Evolutionary conservation across 2,797 vertebrate species (phyloP).

Genomic region (Danio choprae): DNA sequence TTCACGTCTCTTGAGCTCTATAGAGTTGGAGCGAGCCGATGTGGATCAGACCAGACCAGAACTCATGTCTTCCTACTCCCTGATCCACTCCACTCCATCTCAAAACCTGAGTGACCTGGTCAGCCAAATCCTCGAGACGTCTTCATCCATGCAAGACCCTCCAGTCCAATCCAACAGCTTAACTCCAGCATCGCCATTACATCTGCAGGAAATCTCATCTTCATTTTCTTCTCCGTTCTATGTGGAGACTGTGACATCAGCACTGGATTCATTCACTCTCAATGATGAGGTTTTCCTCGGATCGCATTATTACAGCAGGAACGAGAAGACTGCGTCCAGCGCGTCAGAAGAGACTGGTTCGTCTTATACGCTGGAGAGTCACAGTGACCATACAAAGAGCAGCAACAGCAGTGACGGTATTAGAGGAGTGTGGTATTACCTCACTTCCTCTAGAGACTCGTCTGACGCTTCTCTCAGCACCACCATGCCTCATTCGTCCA

Average conservation of each 20-base stretch:
- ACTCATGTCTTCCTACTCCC: slow-evolving; percentile 28
- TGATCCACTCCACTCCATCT: slow-evolving; percentile 57
- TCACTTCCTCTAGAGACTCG: slow-evolving; percentile 55
- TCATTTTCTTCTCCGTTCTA: slow-evolving; percentile 41
- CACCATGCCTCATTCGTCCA: slow-evolving; percentile 48
- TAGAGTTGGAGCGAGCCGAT: slow-evolving; percentile 58
- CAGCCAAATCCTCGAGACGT: slow-evolving; percentile 44
- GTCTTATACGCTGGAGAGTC: not conserved
- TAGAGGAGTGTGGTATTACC: slow-evolving; percentile 67
- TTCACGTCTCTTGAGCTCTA: slow-evolving; percentile 30
- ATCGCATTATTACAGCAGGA: not conserved
- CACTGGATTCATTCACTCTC: slow-evolving; percentile 52
- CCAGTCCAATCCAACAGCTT: slow-evolving; percentile 12
- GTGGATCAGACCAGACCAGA: slow-evolving; percentile 53
- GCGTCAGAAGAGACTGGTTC: not conserved
- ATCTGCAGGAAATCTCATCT: not conserved
- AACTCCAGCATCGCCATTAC: slow-evolving; percentile 10
- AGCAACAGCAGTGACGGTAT: slow-evolving; percentile 58
- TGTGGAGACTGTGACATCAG: slow-evolving; percentile 45
- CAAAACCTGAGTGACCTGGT: slow-evolving; percentile 46
- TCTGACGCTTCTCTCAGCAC: slow-evolving; percentile 48
- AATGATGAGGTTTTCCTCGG: slow-evolving; percentile 60
- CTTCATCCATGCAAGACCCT: slow-evolving; percentile 17
- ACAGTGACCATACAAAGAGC: slow-evolving; percentile 28
- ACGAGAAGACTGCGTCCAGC: not conserved